Evolutionary conservation across 2,797 vertebrate species (phyloP).

Genomic region (Heliangelus exortis): DNA sequence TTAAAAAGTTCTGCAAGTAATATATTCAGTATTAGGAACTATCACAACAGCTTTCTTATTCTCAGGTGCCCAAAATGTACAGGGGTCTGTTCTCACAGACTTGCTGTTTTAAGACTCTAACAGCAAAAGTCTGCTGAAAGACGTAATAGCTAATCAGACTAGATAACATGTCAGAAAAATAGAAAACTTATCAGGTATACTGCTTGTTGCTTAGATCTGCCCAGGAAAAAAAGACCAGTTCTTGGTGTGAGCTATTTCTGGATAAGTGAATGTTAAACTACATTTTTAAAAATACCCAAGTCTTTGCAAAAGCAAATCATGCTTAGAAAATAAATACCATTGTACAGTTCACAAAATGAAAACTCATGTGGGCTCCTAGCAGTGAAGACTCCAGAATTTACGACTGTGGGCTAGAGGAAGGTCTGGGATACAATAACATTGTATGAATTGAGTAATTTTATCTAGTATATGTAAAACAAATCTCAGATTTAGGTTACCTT

Average conservation of each 20-base stretch:
- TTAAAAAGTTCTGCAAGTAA: background rate
- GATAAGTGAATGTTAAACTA: background rate
- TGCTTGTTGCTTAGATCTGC: background rate
- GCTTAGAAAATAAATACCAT: background rate
- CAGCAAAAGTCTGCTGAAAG: background rate
- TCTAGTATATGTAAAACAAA: background rate
- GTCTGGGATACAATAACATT: background rate
- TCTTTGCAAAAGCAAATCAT: background rate
- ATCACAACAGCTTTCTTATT: background rate
- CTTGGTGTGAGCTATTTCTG: background rate
- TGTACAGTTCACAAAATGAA: background rate
- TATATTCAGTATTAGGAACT: background rate
- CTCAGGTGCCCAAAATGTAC: background rate
- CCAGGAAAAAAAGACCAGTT: background rate
- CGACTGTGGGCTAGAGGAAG: background rate
- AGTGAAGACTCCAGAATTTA: background rate
- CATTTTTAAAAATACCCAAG: background rate
- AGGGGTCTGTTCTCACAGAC: background rate
- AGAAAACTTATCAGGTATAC: background rate
- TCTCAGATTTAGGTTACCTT: background rate
- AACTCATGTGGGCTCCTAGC: background rate
- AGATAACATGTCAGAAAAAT: background rate
- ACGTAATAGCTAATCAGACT: background rate
- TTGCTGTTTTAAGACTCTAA: background rate
- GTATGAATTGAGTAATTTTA: background rate